phyloP scores from a whole-genome alignment of 2,888 invertebrate genomes.

The Hydraecia micacea region DNA sequence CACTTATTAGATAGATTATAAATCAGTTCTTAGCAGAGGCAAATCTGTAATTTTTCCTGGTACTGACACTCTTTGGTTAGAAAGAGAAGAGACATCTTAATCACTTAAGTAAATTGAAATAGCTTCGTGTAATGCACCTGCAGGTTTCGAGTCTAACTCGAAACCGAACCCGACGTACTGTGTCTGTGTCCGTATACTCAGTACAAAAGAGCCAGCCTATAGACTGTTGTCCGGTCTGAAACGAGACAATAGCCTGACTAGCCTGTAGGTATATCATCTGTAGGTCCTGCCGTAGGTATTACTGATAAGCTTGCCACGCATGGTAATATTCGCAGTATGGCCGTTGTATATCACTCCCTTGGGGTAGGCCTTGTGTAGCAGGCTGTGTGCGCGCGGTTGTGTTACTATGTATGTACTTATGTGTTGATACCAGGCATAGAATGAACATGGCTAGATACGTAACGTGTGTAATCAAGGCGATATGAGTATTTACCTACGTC shows the following conservation, averaged over 20 bases:
- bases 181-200: neutral
- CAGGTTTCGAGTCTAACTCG: neutral
- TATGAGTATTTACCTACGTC: neutral
- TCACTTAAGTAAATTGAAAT: neutral
- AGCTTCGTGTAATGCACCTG: neutral
- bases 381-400: conserved; percentile 19
- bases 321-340: conserved; percentile 36
- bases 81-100: neutral
- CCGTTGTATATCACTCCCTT: conserved; percentile 44
- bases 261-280: conserved; percentile 1
- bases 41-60: neutral
- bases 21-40: neutral
- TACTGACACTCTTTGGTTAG: neutral
- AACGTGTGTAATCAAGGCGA: neutral
- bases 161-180: neutral
- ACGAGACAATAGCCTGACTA: conserved; percentile 17
- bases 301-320: conserved; percentile 31
- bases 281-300: neutral
- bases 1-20: neutral
- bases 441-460: conserved; percentile 10
- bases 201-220: neutral
- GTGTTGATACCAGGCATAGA: conserved; percentile 9
- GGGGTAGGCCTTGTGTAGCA: conserved; percentile 34
- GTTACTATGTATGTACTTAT: neutral
- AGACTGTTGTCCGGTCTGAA: neutral